Evolutionary conservation across 30 jellyfish, hydroid and myxozoan species (phyloP).

Genomic region (Nemopilema nomurai): DNA sequence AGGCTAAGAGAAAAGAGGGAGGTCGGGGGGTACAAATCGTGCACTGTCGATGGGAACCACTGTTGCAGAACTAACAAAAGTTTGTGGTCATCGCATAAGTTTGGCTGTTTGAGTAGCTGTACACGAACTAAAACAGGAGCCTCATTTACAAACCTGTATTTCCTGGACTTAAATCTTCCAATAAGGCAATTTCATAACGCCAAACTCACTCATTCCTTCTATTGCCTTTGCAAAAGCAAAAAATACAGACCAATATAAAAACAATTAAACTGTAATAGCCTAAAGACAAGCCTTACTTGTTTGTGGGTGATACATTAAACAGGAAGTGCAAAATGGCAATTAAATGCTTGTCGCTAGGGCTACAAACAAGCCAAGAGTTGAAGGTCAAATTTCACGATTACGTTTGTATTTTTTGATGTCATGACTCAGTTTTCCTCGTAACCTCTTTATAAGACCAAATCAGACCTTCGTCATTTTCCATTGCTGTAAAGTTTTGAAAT

Average conservation of each 20-base stretch:
- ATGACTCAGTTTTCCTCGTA: too few relatives aligned
- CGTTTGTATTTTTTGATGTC: too few relatives aligned
- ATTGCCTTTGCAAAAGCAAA: neutral
- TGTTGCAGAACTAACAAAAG: neutral
- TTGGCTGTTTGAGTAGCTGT: neutral
- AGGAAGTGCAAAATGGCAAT: neutral
- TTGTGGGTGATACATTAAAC: neutral
- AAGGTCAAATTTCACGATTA: neutral
- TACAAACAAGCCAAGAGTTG: neutral
- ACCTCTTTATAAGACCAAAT: too few relatives aligned
- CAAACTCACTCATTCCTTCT: too few relatives aligned
- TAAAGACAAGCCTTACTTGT: neutral
- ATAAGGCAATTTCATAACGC: too few relatives aligned
- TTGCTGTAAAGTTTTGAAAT: too few relatives aligned
- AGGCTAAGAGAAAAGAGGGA: slow-evolving; percentile 5
- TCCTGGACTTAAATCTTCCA: neutral
- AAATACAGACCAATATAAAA: neutral
- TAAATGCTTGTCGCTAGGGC: neutral
- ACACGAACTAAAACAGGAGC: neutral
- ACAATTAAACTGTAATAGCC: neutral
- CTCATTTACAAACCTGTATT: neutral
- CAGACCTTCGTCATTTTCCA: too few relatives aligned
- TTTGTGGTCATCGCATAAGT: neutral
- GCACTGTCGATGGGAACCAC: neutral
- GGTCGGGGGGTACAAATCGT: slow-evolving; percentile 32